These are phyloP conservation scores for Neomicropteryx cornuta DNA, from an alignment of 1,140 invertebrate species.

Conservation along the genomic window DNA sequence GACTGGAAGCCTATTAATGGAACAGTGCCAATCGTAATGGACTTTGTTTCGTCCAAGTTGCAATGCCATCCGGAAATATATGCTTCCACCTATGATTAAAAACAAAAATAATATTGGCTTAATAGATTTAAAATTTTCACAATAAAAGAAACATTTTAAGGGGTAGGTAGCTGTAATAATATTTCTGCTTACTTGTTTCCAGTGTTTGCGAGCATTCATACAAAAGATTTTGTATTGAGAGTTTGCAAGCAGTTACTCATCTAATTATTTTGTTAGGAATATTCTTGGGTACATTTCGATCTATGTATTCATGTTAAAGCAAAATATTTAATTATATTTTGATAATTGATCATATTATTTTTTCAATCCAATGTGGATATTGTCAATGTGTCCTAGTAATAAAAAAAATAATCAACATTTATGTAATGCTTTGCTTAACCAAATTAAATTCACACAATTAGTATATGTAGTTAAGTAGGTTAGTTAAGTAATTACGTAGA, in stretches of 20 bases:
- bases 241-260: neutral
- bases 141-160: neutral
- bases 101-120: neutral
- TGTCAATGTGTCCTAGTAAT: neutral
- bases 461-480: neutral
- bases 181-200: neutral
- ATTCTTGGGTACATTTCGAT: no score
- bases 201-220: neutral
- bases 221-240: neutral
- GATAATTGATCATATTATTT: no score
- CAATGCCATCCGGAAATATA: conserved; percentile 28
- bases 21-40: conserved; percentile 31
- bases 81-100: conserved; percentile 24
- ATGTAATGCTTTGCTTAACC: neutral
- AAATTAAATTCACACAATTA: neutral
- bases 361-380: no score
- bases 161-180: neutral
- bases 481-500: neutral
- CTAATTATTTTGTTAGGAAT: neutral
- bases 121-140: neutral
- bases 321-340: no score
- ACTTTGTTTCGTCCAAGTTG: conserved; percentile 29
- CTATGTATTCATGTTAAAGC: no score
- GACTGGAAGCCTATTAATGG: conserved; percentile 21
- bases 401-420: neutral